phyloP scores from a whole-genome alignment of 2,113 vertebrate species.

The Menura novaehollandiae region DNA sequence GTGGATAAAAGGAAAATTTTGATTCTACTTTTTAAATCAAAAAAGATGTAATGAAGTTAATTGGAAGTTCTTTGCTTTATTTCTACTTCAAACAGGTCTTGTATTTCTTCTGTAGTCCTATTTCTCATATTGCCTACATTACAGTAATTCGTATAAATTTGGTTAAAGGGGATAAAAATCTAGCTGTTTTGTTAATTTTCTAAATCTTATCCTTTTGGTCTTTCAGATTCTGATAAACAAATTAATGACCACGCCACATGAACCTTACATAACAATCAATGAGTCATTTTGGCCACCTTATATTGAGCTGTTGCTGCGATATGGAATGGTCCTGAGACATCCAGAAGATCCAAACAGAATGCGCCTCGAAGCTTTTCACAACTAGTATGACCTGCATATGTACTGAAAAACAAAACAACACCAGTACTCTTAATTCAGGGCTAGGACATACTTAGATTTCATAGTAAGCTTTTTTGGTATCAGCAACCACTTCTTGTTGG shows the following conservation, averaged over 20 bases:
- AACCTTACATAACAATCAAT: constrained; percentile 81
- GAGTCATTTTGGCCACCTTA: constrained; percentile 91
- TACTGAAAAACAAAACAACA: neutral
- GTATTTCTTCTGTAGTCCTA: neutral
- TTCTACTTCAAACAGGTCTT: neutral
- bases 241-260: constrained; percentile 79
- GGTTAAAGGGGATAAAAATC: neutral
- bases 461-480: neutral
- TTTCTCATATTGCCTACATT: neutral
- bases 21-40: neutral
- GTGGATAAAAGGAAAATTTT: neutral
- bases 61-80: neutral
- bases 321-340: constrained; percentile 83
- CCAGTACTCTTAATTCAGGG: rapidly evolving
- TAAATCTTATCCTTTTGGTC: neutral
- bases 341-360: constrained; percentile 83
- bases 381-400: neutral
- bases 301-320: constrained; percentile 86
- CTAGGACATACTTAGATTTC: neutral
- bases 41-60: neutral
- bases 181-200: neutral
- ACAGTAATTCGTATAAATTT: neutral
- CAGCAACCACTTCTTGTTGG: neutral
- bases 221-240: constrained; percentile 85
- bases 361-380: constrained; percentile 79